Percentiles rank a stretch among this genome's conserved stretches.
These are phyloP conservation scores for Macropis europaea DNA, from an alignment of 2,888 invertebrate genomes.

Conservation along the genomic window DNA sequence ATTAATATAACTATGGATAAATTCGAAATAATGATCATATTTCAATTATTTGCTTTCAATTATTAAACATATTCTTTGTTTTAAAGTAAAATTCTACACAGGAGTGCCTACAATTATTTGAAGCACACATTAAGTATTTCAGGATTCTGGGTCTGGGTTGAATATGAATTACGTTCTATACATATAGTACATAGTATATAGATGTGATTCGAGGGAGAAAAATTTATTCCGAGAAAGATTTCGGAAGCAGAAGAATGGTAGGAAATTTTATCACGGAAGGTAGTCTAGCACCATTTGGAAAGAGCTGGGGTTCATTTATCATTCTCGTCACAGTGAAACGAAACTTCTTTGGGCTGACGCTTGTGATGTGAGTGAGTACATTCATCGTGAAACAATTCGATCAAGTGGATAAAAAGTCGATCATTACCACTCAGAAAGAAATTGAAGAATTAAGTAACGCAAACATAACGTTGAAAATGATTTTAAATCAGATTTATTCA, in stretches of 20 bases:
- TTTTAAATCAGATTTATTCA: no score
- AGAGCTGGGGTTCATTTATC: conserved; percentile 21
- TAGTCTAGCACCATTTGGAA: neutral
- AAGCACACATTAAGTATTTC: neutral
- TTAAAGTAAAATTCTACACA: no score
- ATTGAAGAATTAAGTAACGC: neutral
- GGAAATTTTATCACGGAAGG: neutral
- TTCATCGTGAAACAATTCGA: neutral
- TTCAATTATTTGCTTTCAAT: no score
- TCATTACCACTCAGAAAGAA: neutral
- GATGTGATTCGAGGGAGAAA: neutral
- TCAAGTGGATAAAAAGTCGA: neutral
- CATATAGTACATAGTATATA: no score
- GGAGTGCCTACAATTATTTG: neutral
- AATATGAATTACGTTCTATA: no score
- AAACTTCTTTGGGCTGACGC: conserved; percentile 3
- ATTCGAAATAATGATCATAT: no score
- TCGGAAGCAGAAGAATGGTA: neutral
- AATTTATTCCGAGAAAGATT: neutral
- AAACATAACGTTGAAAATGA: no score
- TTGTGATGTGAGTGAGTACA: conserved; percentile 1
- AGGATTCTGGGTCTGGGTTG: conserved; percentile 1
- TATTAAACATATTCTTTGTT: no score
- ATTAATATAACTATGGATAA: no score
- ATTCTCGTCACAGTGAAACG: conserved; percentile 22